Evolutionary conservation across 2,888 invertebrate genomes (phyloP).

Genomic region (Tinea semifulvella): DNA sequence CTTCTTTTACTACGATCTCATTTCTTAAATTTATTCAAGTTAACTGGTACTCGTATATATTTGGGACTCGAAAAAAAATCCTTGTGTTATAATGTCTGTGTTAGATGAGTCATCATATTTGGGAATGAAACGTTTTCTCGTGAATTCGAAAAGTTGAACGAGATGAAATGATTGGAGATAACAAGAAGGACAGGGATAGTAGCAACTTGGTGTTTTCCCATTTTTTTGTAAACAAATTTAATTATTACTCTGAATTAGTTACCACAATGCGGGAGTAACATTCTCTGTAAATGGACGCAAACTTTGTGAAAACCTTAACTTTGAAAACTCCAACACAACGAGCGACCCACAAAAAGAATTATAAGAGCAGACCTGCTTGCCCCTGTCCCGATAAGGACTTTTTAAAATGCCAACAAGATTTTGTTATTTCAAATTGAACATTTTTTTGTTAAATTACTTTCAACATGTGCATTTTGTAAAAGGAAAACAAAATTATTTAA

Average conservation of each 20-base stretch:
- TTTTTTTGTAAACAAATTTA: conserved; percentile 9
- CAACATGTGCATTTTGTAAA: too few relatives aligned
- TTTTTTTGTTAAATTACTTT: too few relatives aligned
- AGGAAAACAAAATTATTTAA: not conserved
- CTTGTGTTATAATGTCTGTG: too few relatives aligned
- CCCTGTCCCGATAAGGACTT: not conserved
- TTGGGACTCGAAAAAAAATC: too few relatives aligned
- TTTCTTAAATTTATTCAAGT: conserved; percentile 4
- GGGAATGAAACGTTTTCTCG: too few relatives aligned
- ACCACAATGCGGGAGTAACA: conserved; percentile 8
- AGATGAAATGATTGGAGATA: too few relatives aligned
- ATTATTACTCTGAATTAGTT: conserved; percentile 11
- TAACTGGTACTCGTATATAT: too few relatives aligned
- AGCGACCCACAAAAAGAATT: conserved; percentile 1
- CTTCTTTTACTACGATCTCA: not conserved
- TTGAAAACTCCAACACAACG: conserved; percentile 4
- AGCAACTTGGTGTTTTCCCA: not conserved
- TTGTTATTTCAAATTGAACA: too few relatives aligned
- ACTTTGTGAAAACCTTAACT: conserved; percentile 5
- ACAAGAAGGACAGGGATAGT: too few relatives aligned
- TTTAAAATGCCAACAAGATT: too few relatives aligned
- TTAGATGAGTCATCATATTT: too few relatives aligned
- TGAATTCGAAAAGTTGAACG: too few relatives aligned
- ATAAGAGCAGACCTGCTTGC: not conserved
- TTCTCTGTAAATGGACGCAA: conserved; percentile 9